Percentiles rank a stretch among this genome's conserved stretches.
phyloP scores from a whole-genome alignment of 2,888 invertebrate species.

The Phlogophora meticulosa region DNA sequence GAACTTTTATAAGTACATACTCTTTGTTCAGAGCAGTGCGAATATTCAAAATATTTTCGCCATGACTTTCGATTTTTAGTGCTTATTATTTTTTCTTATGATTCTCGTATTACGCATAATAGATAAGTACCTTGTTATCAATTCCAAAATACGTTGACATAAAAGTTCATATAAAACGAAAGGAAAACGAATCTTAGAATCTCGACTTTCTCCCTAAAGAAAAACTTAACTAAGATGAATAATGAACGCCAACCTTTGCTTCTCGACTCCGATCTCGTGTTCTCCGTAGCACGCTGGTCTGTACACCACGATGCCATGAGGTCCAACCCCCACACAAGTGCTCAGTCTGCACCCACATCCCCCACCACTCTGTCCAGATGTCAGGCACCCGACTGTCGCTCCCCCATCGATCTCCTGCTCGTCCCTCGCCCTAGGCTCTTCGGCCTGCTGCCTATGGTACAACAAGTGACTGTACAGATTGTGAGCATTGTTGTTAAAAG shows the following conservation, averaged over 20 bases:
- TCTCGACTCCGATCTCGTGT: slow-evolving; percentile 92
- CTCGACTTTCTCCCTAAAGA: not conserved
- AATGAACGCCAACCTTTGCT: slow-evolving; percentile 88
- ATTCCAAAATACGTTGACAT: not conserved
- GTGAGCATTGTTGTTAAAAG: slow-evolving; percentile 92
- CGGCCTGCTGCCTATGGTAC: slow-evolving; percentile 91
- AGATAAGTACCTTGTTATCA: not conserved
- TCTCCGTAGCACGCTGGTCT: slow-evolving; percentile 88
- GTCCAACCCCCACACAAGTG: slow-evolving; percentile 94
- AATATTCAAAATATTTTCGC: not conserved
- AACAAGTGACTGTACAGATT: slow-evolving; percentile 94
- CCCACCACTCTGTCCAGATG: slow-evolving; percentile 83
- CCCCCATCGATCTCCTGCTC: slow-evolving; percentile 87
- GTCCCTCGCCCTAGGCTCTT: slow-evolving; percentile 87
- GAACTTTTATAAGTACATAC: not conserved
- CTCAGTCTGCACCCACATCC: slow-evolving; percentile 89
- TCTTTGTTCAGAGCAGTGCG: not conserved
- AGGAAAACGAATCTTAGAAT: too few species aligned
- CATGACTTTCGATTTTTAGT: not conserved
- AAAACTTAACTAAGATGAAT: not conserved
- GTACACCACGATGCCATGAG: slow-evolving; percentile 95
- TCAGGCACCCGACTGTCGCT: slow-evolving; percentile 86
- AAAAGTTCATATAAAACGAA: not conserved
- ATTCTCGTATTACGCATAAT: too few species aligned
- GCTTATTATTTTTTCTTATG: not conserved